Percentiles rank a stretch among this genome's conserved stretches.
Conservation (phyloP, 2,113 vertebrate species). For the Tragelaphus strepsiceros region DNA sequence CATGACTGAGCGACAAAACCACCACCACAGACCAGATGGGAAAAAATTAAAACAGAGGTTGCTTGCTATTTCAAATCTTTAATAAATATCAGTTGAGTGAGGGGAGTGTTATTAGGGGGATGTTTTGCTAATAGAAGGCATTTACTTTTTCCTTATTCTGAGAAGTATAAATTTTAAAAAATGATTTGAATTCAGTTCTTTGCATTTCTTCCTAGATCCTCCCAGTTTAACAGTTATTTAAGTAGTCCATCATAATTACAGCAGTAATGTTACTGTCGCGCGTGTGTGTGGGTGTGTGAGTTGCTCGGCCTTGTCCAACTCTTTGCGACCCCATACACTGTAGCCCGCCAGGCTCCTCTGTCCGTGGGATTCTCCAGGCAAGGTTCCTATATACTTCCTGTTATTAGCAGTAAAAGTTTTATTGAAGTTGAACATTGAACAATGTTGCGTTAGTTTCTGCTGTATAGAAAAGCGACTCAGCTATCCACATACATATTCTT, state of each 20-base stretch:
- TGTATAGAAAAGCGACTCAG: not conserved
- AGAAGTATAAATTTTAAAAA: not conserved
- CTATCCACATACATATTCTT: not conserved
- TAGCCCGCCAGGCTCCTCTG: not conserved
- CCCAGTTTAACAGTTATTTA: not conserved
- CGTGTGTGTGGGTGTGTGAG: not conserved
- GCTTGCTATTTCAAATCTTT: not conserved
- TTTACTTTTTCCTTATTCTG: not conserved
- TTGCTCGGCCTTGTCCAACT: rapidly evolving
- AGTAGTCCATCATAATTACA: not conserved
- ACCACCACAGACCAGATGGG: not conserved
- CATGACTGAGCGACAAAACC: not conserved
- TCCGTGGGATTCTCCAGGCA: not conserved
- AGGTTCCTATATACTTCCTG: not conserved
- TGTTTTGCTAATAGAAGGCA: not conserved
- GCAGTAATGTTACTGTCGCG: rapidly evolving
- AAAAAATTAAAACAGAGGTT: not conserved
- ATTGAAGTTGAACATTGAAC: not conserved
- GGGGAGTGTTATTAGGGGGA: not conserved
- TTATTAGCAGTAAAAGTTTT: not conserved
- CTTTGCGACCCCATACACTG: not conserved
- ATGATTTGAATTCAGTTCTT: not conserved
- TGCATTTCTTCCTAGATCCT: not conserved
- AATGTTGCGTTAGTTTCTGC: not conserved
- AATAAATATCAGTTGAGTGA: not conserved